phyloP scores from a whole-genome alignment of 2,113 vertebrate species.

The Apeltes quadracus region DNA sequence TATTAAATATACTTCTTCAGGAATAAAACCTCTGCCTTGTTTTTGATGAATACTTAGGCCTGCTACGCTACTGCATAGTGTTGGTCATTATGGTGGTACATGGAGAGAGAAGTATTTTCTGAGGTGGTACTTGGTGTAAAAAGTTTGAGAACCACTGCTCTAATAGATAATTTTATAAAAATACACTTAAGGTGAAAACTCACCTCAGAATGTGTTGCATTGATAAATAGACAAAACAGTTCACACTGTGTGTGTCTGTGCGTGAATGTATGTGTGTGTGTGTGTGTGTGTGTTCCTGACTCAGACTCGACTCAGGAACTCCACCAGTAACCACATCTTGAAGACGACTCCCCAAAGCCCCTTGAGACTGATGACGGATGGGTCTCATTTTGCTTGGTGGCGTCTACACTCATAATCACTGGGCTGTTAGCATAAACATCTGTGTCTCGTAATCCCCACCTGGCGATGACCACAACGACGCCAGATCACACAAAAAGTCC shows the following conservation, averaged over 20 bases:
- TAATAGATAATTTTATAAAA: background rate
- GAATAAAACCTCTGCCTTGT: too few relatives aligned
- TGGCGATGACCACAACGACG: background rate
- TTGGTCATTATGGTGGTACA: too few relatives aligned
- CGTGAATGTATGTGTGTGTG: slow-evolving; percentile 5
- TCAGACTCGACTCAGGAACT: slow-evolving; percentile 7
- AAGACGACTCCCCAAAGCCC: slow-evolving; percentile 26
- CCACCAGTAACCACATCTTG: background rate
- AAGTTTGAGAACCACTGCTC: too few relatives aligned
- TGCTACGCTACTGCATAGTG: too few relatives aligned
- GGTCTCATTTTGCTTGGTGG: slow-evolving; percentile 52
- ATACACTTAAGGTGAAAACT: background rate
- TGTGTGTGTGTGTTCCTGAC: slow-evolving; percentile 20
- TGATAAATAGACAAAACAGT: background rate
- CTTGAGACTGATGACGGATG: slow-evolving; percentile 7
- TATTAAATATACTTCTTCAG: too few relatives aligned
- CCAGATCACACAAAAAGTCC: background rate
- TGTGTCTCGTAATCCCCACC: slow-evolving; percentile 28
- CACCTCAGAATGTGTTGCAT: background rate
- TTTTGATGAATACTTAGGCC: too few relatives aligned
- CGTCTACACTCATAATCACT: slow-evolving; percentile 37
- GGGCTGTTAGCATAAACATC: background rate
- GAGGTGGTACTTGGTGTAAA: too few relatives aligned
- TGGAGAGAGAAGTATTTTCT: too few relatives aligned
- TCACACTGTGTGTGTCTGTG: background rate